These are phyloP conservation scores for Temnothorax rugatulus DNA, from an alignment of 2,888 invertebrate species.

Conservation along the genomic window DNA sequence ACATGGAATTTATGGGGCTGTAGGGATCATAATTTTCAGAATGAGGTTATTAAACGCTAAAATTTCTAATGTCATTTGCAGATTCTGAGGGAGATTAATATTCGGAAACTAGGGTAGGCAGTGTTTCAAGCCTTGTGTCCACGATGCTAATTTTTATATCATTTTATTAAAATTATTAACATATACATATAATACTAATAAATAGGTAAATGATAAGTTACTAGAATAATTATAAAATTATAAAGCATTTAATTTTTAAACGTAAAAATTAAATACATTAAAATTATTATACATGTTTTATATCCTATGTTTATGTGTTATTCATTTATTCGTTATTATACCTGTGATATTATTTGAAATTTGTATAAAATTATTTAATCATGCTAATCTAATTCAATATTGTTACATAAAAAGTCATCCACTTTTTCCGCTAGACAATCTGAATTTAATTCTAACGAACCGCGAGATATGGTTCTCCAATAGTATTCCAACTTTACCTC, in stretches of 20 bases:
- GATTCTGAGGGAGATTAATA: constrained; percentile 29
- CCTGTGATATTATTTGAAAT: neutral
- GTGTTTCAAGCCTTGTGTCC: neutral
- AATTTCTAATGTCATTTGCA: constrained; percentile 36
- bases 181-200: neutral
- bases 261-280: neutral
- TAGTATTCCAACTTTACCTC: constrained; percentile 29
- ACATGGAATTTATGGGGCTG: neutral
- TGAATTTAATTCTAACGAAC: constrained; percentile 26
- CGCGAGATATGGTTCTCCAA: constrained; percentile 24
- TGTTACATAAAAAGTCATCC: neutral
- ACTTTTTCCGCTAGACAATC: neutral
- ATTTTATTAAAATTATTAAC: neutral
- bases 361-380: neutral
- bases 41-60: constrained; percentile 20
- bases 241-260: neutral
- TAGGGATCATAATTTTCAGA: constrained; percentile 31
- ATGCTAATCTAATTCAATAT: neutral
- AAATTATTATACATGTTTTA: neutral
- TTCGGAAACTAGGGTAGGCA: neutral
- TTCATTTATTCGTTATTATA: neutral
- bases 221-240: neutral
- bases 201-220: neutral
- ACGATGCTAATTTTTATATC: neutral
- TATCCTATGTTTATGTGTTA: neutral